phyloP scores from a whole-genome alignment of 2,797 vertebrate genomes.

The Aratinga solstitialis region DNA sequence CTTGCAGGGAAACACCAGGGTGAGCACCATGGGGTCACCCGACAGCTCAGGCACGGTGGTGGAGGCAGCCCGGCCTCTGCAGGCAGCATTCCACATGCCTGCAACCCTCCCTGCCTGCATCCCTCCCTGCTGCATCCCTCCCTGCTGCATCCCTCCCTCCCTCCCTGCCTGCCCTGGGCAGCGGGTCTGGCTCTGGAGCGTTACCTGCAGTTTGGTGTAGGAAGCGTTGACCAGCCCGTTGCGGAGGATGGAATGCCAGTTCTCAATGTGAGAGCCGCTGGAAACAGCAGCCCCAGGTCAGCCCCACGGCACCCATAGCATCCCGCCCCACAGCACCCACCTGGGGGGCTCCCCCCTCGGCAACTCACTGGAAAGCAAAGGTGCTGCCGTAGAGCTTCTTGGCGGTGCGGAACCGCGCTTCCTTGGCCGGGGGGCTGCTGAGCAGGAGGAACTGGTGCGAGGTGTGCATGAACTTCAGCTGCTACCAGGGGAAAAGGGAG shows the following conservation, averaged over 20 bases:
- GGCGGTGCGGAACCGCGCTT: slow-evolving; percentile 97
- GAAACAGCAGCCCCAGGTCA: slow-evolving; percentile 12
- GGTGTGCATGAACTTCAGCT: slow-evolving; percentile 99
- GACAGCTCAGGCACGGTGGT: accelerated
- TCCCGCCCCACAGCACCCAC: accelerated
- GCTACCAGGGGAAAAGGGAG: slow-evolving; percentile 79
- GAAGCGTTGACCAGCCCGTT: slow-evolving; percentile 99
- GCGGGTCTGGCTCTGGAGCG: not conserved
- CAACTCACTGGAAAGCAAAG: slow-evolving; percentile 97
- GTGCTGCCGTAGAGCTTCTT: slow-evolving; percentile 99
- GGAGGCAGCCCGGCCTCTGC: not conserved
- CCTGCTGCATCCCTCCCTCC: not conserved
- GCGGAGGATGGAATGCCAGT: slow-evolving; percentile 99
- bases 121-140: not conserved
- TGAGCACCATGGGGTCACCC: slow-evolving; percentile 69
- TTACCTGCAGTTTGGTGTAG: slow-evolving; percentile 99
- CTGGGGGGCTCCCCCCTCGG: accelerated
- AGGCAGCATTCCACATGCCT: not conserved
- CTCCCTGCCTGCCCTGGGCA: not conserved
- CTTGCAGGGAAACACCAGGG: slow-evolving; percentile 90
- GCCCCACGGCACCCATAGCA: accelerated
- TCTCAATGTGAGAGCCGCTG: slow-evolving; percentile 99
- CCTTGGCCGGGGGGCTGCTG: slow-evolving; percentile 98
- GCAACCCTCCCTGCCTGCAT: not conserved
- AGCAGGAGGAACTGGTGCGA: slow-evolving; percentile 99